These are phyloP conservation scores for Brachyopa scutellaris DNA, from an alignment of 2,888 invertebrate species.

Conservation along the genomic window DNA sequence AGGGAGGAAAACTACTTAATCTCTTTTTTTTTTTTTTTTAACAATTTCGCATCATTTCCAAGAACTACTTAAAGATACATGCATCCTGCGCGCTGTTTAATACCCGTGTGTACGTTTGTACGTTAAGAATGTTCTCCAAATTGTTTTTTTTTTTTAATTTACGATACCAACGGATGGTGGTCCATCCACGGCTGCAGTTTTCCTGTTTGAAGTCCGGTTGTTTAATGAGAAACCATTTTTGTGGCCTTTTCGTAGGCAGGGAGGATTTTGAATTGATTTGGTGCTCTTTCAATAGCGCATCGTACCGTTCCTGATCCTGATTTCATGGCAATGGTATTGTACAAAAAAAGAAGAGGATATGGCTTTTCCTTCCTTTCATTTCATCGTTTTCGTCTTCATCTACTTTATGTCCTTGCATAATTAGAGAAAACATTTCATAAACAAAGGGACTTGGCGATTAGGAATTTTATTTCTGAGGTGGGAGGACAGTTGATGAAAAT, in stretches of 20 bases:
- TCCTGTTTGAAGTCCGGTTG: too few species aligned
- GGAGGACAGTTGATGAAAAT: neutral
- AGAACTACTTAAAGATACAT: conserved; percentile 6
- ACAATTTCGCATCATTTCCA: conserved; percentile 55
- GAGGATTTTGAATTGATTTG: conserved; percentile 1
- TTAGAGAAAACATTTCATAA: neutral
- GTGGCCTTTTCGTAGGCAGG: neutral
- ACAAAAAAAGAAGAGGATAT: neutral
- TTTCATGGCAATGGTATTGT: conserved; percentile 31
- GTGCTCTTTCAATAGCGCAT: conserved; percentile 2
- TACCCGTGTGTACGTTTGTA: conserved; percentile 18
- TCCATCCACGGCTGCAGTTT: conserved; percentile 33
- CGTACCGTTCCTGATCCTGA: conserved; percentile 40
- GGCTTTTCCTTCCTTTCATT: neutral
- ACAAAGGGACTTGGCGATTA: neutral
- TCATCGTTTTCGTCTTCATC: too few species aligned
- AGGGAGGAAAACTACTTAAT: conserved; percentile 57
- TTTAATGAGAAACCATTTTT: too few species aligned
- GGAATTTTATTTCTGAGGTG: neutral
- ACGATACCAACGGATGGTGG: conserved; percentile 10
- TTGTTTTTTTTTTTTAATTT: conserved; percentile 1
- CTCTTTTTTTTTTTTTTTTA: conserved; percentile 21
- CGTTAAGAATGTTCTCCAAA: conserved; percentile 1
- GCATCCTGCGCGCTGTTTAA: neutral
- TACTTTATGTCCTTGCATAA: conserved; percentile 13